Conservation (phyloP, 2,797 vertebrate species). For the Staurois parvus region DNA sequence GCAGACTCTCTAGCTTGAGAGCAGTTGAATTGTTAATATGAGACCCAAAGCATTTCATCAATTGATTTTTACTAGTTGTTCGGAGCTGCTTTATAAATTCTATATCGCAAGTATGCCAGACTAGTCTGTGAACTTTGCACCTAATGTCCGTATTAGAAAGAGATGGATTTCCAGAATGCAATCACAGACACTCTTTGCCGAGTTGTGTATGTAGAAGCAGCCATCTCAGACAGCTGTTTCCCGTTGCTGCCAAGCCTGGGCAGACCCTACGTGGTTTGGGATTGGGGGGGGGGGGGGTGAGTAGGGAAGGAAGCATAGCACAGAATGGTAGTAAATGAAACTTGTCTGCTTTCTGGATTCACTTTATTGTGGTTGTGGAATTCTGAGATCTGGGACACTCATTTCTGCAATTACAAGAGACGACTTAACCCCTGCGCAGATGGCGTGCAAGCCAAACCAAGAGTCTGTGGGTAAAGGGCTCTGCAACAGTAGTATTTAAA, state of each 20-base stretch:
- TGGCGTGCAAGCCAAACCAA: not conserved
- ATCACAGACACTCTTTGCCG: slow-evolving; percentile 64
- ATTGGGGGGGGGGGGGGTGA: not conserved
- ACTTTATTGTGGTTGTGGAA: slow-evolving; percentile 74
- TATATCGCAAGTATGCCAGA: not conserved
- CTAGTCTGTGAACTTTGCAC: slow-evolving; percentile 29
- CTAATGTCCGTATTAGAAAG: slow-evolving; percentile 12
- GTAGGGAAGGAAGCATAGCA: slow-evolving; percentile 69
- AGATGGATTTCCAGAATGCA: slow-evolving; percentile 56
- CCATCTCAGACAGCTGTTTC: slow-evolving; percentile 72
- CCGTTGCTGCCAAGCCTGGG: slow-evolving; percentile 69
- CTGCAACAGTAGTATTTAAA: not conserved
- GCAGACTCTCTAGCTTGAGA: too few species aligned
- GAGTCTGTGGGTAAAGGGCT: not conserved
- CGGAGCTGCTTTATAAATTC: too few species aligned
- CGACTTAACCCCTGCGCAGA: slow-evolving; percentile 28
- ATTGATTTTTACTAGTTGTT: too few species aligned
- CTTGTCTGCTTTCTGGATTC: slow-evolving; percentile 71
- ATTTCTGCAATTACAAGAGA: slow-evolving; percentile 69
- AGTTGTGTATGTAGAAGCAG: slow-evolving; percentile 62
- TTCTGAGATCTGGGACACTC: slow-evolving; percentile 67
- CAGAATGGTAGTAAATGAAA: slow-evolving; percentile 72
- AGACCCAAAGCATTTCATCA: too few species aligned
- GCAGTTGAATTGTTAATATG: too few species aligned
- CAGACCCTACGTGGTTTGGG: slow-evolving; percentile 23